A percentile compares a stretch with the other conserved stretches of the same genome.
phyloP scores from a whole-genome alignment of 2,888 invertebrate genomes.

The Teleogryllus oceanicus region DNA sequence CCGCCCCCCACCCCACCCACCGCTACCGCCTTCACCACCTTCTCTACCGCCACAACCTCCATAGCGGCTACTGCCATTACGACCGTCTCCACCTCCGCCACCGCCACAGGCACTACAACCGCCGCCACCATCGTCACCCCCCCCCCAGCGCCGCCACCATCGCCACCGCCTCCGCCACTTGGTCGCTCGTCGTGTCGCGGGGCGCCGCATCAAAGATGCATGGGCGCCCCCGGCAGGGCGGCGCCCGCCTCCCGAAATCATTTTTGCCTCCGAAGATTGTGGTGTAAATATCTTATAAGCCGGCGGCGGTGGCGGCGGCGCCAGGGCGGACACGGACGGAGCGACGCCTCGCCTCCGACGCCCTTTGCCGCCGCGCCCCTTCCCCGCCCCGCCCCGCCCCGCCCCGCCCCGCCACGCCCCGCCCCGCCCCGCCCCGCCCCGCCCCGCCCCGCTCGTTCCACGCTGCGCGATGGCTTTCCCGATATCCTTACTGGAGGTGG shows the following conservation, averaged over 20 bases:
- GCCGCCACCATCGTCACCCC: too few relatives aligned
- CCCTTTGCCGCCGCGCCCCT: background rate
- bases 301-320: background rate
- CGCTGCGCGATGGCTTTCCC: too few relatives aligned
- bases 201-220: background rate
- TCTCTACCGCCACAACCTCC: too few relatives aligned
- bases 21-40: too few relatives aligned
- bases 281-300: conserved; percentile 18
- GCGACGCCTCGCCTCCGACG: background rate
- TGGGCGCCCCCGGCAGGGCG: background rate
- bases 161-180: background rate
- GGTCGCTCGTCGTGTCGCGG: background rate
- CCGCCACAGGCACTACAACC: too few relatives aligned
- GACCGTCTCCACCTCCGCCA: too few relatives aligned
- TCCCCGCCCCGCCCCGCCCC: background rate
- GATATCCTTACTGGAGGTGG: too few relatives aligned
- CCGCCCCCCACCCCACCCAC: too few relatives aligned
- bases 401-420: background rate
- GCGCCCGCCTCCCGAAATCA: background rate
- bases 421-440: background rate
- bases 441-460: background rate
- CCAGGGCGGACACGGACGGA: background rate
- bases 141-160: background rate
- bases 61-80: too few relatives aligned
- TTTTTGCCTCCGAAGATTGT: conserved; percentile 18